These are phyloP conservation scores for Typhlomys cinereus DNA, from an alignment of 2,113 vertebrate genomes.

Conservation along the genomic window DNA sequence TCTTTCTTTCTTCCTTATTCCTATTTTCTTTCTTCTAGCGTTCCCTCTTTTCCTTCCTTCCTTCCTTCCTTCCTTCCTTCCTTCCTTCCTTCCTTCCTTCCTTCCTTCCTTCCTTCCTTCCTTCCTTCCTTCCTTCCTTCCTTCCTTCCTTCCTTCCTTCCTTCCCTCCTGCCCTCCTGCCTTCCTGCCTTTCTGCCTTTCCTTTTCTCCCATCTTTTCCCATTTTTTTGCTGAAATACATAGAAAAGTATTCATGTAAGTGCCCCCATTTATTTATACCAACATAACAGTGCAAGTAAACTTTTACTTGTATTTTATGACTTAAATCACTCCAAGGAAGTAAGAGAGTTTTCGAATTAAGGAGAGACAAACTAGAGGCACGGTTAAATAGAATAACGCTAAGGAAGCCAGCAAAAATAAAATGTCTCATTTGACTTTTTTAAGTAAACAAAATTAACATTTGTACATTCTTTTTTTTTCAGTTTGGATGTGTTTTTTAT, in stretches of 20 bases:
- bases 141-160: accelerated
- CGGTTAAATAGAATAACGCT: not conserved
- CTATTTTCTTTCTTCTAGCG: no score
- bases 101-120: no score
- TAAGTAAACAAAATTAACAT: no score
- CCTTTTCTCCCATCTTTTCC: not conserved
- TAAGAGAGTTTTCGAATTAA: not conserved
- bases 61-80: not conserved
- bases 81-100: no score
- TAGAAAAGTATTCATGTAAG: not conserved
- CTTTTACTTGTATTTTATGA: not conserved
- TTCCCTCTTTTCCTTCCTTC: not conserved
- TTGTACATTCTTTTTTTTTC: no score
- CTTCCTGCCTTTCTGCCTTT: accelerated
- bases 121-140: not conserved
- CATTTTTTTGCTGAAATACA: not conserved
- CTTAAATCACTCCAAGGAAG: not conserved
- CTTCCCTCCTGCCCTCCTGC: not conserved
- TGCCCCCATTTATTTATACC: not conserved
- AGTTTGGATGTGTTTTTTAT: no score
- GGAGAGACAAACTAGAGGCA: not conserved
- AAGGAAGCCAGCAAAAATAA: not conserved
- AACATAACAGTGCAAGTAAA: not conserved
- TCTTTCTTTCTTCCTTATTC: not conserved
- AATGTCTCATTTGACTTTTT: not conserved